phyloP scores from a whole-genome alignment of 2,888 invertebrate species.

The Pasiphila rectangulata region DNA sequence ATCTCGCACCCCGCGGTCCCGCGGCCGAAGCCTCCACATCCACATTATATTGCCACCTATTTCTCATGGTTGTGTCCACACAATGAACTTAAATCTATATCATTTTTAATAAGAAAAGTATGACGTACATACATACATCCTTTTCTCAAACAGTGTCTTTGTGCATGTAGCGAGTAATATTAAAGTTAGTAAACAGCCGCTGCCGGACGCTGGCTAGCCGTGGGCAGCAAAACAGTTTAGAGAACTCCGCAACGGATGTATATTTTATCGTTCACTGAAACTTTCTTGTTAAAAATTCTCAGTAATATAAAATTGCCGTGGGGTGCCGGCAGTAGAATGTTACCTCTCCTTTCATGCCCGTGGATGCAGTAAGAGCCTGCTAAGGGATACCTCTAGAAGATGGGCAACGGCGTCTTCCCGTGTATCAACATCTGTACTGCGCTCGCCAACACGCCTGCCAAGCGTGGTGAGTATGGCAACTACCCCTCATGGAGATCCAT shows the following conservation, averaged over 20 bases:
- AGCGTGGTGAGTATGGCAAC: no score
- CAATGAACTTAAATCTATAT: slow-evolving; percentile 28
- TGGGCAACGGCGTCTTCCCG: no score
- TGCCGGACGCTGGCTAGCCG: slow-evolving; percentile 43
- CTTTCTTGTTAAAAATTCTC: slow-evolving; percentile 69
- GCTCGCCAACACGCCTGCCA: no score
- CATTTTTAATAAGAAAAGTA: slow-evolving; percentile 35
- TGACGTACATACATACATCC: slow-evolving; percentile 19
- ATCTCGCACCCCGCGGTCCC: slow-evolving; percentile 56
- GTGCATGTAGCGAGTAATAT: slow-evolving; percentile 47
- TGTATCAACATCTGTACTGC: no score
- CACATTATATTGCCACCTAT: slow-evolving; percentile 27
- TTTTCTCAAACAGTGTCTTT: slow-evolving; percentile 33
- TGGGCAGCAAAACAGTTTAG: slow-evolving; percentile 65
- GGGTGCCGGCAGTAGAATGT: no score
- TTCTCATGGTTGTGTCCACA: slow-evolving; percentile 22
- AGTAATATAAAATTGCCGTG: slow-evolving; percentile 68
- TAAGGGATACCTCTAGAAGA: no score
- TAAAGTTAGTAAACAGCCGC: slow-evolving; percentile 61
- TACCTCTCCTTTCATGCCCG: no score
- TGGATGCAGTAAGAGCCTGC: no score
- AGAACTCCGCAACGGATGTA: slow-evolving; percentile 70
- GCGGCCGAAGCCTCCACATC: slow-evolving; percentile 30
- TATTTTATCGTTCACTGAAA: slow-evolving; percentile 70
- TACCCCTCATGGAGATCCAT: no score